Evolutionary conservation across 2,888 invertebrate genomes (phyloP), one percentile per base, ranked within the genome.

Genomic region (Trissoscelio sp.): DNA sequence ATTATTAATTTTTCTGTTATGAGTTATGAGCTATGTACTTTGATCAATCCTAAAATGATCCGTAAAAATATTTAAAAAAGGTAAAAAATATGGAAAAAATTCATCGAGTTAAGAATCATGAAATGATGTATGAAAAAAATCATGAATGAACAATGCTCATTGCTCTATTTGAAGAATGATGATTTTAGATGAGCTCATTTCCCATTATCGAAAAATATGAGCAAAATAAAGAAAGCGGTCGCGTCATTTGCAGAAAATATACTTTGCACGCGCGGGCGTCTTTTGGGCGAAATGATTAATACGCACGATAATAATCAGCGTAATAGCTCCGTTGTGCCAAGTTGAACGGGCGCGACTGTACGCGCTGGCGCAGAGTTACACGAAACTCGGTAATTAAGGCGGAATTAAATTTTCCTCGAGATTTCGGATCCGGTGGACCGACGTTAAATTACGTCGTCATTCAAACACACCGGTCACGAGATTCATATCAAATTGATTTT

Each of bases 401-500:
- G 37, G 34, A 67, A 67, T 67, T 34, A 53, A 67, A 67, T 67
- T 67, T 67, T 67, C 39, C 66, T 42, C 12, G 53, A 53, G 66
- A 42, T 37, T 53, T 67, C 22, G 6, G n/a, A 39, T 39, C 11
- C 20, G 22, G 22, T 3, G n/a, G 51, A 53, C 31, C 14, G 18
- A 22, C 51, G 11, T 28, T 39, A 34, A 67, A 67, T 67, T 67
- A 67, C 24, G 14, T 11, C 28, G 16, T 60, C 24, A 60, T 60
- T 44, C 60, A 60, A 60, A 42, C 42, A 24, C 42, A 22, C 12
- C 58, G 24, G 14, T 22, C 22, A 11, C 16, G 44, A 42, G 24
- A 60, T 22, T 24, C 60, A 22, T 60, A 60, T 44, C 14, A 28
- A 44, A 60, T 28, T 44, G 24, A 60, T 37, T 24, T 44, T 44